Base-by-base conservation (phyloP, 2,888 invertebrate species). In the Cephalotes varians region DNA sequence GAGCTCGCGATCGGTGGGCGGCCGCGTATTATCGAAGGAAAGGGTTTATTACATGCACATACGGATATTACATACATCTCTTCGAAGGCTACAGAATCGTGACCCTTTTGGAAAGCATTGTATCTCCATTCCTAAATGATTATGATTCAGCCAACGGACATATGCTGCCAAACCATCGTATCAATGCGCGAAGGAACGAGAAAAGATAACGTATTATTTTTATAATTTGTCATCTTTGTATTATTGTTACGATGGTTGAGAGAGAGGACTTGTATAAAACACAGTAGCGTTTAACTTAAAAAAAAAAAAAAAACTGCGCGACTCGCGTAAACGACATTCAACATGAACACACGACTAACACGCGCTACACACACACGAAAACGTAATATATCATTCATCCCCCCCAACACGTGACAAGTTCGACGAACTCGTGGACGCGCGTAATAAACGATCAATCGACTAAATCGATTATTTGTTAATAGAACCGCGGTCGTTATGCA, bases 201-300 rank as follows among this genome's bases (percentile, higher is more conserved):
- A 87, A 89, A 91, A 88, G 84, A 91, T 91, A 93, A 91, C 85
- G 92, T 91, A 91, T 94, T 94, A 93, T 94, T 94, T 94, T 93
- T 93, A 92, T 94, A 93, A 93, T 94, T 93, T 93, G 84, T 83
- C 90, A 88, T 89, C 88, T 88, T 88, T 73, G 86, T 85, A 80
- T 67, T 83, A 87, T 92, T 92, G 92, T 88, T 88, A 89, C 86
- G 88, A 92, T 91, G 91, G 92, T 91, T 91, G 72, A 71, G 77
- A 44, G 25, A 71, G 77, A 44, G 25, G 28, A 58, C 56, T 81
- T 81, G 81, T 81, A 77, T 77, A 81, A 65, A 77, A 21, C 44
- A 67, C 69, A 31, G 10, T 79, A 65, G 44, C 47, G 34, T 56
- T 65, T 47, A 82, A 69, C 34, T 67, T 25, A 6, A 64, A 81